Conservation (phyloP, 2,113 vertebrate genomes). For the Podarcis raffonei region DNA sequence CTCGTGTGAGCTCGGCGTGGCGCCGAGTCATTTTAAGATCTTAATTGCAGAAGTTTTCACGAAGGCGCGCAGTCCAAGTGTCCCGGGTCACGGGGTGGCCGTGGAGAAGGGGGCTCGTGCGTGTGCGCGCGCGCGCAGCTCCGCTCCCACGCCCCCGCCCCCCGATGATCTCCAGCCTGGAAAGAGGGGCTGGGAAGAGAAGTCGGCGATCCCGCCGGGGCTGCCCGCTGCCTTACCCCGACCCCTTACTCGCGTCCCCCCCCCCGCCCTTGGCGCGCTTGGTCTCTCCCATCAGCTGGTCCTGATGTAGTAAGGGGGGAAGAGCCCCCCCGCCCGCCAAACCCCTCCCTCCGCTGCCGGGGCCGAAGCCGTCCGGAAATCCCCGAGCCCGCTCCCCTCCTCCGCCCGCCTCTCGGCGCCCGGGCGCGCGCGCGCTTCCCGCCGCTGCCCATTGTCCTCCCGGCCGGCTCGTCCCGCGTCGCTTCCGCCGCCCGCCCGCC, state of each 20-base stretch:
- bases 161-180: background rate
- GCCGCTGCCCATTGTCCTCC: constrained; percentile 35
- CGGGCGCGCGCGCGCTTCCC: background rate
- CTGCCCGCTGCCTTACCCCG: background rate
- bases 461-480: constrained; percentile 5
- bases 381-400: constrained; percentile 1
- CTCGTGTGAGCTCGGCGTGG: background rate
- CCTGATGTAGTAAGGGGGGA: background rate
- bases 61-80: background rate
- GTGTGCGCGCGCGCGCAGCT: background rate
- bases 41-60: constrained; percentile 2
- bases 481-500: background rate
- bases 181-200: background rate
- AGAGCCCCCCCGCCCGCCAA: background rate
- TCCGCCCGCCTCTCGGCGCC: background rate
- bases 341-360: background rate
- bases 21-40: background rate
- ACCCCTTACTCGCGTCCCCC: background rate
- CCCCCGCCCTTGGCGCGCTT: background rate
- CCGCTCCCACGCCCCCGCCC: background rate
- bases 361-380: constrained; percentile 32
- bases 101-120: background rate
- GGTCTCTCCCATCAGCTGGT: constrained; percentile 9
- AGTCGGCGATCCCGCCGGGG: background rate
- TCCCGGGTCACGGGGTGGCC: background rate